phyloP scores from a whole-genome alignment of 2,888 invertebrate genomes.

The Oscheius sp. region DNA sequence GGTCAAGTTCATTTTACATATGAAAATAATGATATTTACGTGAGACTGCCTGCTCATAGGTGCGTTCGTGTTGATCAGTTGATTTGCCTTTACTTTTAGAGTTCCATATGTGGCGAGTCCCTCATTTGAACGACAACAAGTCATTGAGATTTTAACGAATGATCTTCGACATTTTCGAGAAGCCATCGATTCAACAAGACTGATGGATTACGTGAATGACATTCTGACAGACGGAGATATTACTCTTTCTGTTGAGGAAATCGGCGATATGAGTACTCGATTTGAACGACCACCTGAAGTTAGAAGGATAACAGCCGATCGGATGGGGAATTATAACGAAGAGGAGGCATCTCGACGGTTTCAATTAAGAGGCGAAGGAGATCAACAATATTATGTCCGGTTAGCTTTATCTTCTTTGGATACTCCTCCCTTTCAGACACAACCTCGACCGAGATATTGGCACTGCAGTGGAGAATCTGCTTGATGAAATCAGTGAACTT shows the following conservation, averaged over 20 bases:
- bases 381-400: background rate
- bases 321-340: background rate
- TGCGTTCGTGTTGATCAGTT: background rate
- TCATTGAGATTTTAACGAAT: background rate
- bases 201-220: background rate
- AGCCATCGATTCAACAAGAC: background rate
- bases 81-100: background rate
- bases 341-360: background rate
- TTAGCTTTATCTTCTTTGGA: background rate
- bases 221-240: background rate
- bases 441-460: constrained; percentile 14
- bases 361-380: background rate
- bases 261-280: background rate
- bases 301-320: background rate
- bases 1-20: background rate
- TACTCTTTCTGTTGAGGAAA: background rate
- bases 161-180: constrained; percentile 9
- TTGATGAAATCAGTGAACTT: background rate
- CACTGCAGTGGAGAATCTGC: background rate
- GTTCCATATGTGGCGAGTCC: constrained; percentile 21
- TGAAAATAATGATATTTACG: constrained; percentile 3
- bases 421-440: constrained; percentile 3
- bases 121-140: constrained; percentile 16
- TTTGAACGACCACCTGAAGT: constrained; percentile 10
- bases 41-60: constrained; percentile 10